Base-by-base conservation (phyloP, 37 sponge, comb jelly and placozoan genomes). In the Halichondria panicea region DNA sequence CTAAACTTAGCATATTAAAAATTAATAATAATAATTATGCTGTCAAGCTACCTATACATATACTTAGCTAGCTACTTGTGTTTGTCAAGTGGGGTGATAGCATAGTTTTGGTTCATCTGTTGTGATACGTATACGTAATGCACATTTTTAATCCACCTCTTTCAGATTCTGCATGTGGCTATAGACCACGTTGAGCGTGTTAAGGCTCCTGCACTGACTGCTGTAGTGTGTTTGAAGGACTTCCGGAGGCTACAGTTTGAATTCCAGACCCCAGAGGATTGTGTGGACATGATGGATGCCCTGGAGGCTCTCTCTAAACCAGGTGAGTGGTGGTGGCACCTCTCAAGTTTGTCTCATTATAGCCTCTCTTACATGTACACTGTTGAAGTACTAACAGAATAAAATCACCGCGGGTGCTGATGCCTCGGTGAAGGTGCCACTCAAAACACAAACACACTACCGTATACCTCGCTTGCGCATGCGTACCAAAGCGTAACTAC, bases 151-250 rank as follows among this genome's bases (percentile, higher is more conserved):
- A 11, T 25, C 30, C 31, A 40, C 60, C 38, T 28, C 2, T 65
- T 78, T 0, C 69, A 87, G 88, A 40, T 87, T 1, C 81, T 87
- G 5, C 76, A 81, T 41, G 81, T 77, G n/a, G 45, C 80, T 11
- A 76, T 81, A 13, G 53, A 69, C 18, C 50, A 44, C 22, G 5
- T 81, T 27, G 88, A 81, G 21, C 68, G 70, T n/a, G n/a, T n/a
- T 40, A 75, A 63, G 31, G 19, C 42, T 1, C 52, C 53, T 11
- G 41, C 79, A 1, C 30, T 12, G 15, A 34, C 64, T 31, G 59
- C 66, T 25, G 11, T 70, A 13, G 12, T 87, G 45, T 42, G n/a
- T 21, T 77, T 87, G 33, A 87, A 87, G 27, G 88, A 87, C 38
- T 87, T 87, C 66, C 76, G 88, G 6, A 46, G 55, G 27, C 52